phyloP scores from a whole-genome alignment of 1,140 invertebrate species.

The Battus philenor region DNA sequence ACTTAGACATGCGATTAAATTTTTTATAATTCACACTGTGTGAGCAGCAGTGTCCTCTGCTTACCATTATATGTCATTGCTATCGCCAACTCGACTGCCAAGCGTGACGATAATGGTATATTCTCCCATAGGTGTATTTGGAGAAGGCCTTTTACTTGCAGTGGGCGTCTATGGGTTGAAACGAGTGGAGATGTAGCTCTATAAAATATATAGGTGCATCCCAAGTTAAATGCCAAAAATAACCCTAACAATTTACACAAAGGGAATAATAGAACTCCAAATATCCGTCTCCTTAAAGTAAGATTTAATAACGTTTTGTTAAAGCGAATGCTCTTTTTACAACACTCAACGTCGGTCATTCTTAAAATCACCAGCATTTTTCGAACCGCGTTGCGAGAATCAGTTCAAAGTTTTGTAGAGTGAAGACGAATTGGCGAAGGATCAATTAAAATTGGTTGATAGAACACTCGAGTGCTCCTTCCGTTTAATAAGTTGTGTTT shows the following conservation, averaged over 20 bases:
- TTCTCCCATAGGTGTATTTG: too few species aligned
- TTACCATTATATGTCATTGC: too few species aligned
- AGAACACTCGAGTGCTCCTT: slow-evolving; percentile 29
- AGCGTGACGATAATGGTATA: too few species aligned
- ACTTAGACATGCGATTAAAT: too few species aligned
- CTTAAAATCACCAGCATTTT: slow-evolving; percentile 29
- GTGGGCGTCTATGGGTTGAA: too few species aligned
- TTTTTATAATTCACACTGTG: too few species aligned
- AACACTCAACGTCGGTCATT: slow-evolving; percentile 45
- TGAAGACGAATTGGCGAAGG: slow-evolving; percentile 14
- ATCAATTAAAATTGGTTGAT: slow-evolving; percentile 29
- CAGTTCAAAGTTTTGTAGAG: neutral
- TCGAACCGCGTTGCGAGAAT: slow-evolving; percentile 25
- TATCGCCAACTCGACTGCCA: too few species aligned
- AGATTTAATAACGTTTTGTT: slow-evolving; percentile 71
- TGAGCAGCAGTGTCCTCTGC: too few species aligned
- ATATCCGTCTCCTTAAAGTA: slow-evolving; percentile 48
- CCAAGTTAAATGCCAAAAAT: slow-evolving; percentile 36
- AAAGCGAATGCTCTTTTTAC: slow-evolving; percentile 57
- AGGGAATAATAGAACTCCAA: slow-evolving; percentile 28
- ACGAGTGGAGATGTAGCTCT: too few species aligned
- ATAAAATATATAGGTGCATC: slow-evolving; percentile 9
- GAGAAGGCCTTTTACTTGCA: too few species aligned
- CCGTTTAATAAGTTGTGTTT: slow-evolving; percentile 46
- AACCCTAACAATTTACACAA: slow-evolving; percentile 24